Percentiles rank a stretch among this genome's conserved stretches.
These are phyloP conservation scores for Homarus americanus DNA, from an alignment of 1,140 invertebrate genomes.

Conservation along the genomic window DNA sequence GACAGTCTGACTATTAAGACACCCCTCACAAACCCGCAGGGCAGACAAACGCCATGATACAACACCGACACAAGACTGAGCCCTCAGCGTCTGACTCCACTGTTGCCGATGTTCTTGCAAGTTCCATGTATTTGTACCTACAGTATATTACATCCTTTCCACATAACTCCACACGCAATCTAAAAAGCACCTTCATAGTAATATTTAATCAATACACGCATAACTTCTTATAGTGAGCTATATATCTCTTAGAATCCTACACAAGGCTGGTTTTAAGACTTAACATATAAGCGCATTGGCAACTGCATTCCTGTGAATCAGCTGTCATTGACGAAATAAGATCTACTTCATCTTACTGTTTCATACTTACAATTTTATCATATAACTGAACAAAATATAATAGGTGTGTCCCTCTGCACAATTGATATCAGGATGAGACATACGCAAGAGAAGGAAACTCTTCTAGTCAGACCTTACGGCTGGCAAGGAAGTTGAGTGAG, in stretches of 20 bases:
- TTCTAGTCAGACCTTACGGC: not conserved
- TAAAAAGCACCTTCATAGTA: not conserved
- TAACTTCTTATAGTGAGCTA: not conserved
- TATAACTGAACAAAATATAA: not conserved
- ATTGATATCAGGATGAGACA: not conserved
- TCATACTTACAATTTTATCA: not conserved
- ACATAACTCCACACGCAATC: not conserved
- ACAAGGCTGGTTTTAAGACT: not conserved
- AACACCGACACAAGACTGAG: not conserved
- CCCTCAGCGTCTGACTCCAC: not conserved
- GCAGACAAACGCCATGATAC: not conserved
- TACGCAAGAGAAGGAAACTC: not conserved
- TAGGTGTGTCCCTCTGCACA: not conserved
- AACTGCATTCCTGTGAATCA: constrained; percentile 17
- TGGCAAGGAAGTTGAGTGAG: constrained; percentile 11
- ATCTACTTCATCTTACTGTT: not conserved
- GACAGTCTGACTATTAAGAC: not conserved
- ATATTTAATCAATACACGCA: not conserved
- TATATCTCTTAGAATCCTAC: not conserved
- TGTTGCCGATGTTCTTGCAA: not conserved
- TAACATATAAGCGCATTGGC: not conserved
- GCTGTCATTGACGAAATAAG: constrained; percentile 17
- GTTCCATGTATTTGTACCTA: not conserved
- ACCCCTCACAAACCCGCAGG: not conserved
- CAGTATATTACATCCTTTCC: not conserved